These are phyloP conservation scores for Petrophora chlorosata DNA, from an alignment of 2,888 invertebrate genomes.

Conservation along the genomic window DNA sequence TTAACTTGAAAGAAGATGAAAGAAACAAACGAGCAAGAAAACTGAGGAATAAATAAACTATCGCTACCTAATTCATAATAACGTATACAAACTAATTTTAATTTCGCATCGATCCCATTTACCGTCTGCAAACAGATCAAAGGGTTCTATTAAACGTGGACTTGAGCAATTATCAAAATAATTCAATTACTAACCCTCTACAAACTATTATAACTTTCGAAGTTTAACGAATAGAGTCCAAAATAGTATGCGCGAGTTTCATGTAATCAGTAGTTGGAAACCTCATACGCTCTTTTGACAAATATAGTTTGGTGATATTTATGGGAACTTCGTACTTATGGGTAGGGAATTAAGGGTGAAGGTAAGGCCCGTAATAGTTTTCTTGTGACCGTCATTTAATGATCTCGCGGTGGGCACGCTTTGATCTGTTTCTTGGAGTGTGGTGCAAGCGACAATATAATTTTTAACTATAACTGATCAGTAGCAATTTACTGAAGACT, in stretches of 20 bases:
- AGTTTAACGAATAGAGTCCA: not conserved
- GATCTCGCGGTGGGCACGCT: conserved; percentile 37
- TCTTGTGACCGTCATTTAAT: conserved; percentile 38
- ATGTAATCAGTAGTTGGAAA: not conserved
- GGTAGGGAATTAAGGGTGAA: not conserved
- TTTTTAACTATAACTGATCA: too few relatives aligned
- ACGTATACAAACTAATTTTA: too few relatives aligned
- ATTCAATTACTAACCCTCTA: conserved; percentile 3
- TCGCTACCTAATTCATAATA: too few relatives aligned
- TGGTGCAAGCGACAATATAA: conserved; percentile 27
- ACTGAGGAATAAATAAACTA: too few relatives aligned
- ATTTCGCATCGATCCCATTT: not conserved
- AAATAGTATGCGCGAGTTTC: conserved; percentile 1
- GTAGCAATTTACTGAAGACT: too few relatives aligned
- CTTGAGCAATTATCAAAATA: conserved; percentile 21
- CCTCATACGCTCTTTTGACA: not conserved
- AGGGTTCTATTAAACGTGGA: conserved; percentile 13
- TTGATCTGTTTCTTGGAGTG: conserved; percentile 38
- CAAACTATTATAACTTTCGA: not conserved
- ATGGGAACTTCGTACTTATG: conserved; percentile 9
- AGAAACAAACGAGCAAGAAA: too few relatives aligned
- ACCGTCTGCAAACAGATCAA: conserved; percentile 17
- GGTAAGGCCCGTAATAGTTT: conserved; percentile 18
- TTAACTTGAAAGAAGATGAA: too few relatives aligned
- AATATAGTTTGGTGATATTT: not conserved